phyloP scores from a whole-genome alignment of 2,888 invertebrate species.

The Nomada goodeniana region DNA sequence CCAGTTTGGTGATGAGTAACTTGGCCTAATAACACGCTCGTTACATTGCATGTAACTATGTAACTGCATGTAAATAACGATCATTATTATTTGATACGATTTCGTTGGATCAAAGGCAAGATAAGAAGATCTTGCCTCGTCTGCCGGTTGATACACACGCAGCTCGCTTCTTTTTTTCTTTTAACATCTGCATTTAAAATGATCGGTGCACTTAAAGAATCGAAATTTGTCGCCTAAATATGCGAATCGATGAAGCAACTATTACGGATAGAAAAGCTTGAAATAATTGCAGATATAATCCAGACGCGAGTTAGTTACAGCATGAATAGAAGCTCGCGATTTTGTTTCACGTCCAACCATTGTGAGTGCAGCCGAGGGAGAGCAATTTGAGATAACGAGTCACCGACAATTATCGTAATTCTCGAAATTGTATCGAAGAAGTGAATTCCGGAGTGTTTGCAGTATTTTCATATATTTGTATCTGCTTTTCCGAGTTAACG shows the following conservation, averaged over 20 bases:
- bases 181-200: background rate
- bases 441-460: background rate
- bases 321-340: background rate
- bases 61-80: constrained; percentile 3
- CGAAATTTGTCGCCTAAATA: background rate
- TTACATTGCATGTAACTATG: no score
- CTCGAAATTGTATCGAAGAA: constrained; percentile 18
- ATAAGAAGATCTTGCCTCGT: background rate
- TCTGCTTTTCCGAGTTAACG: background rate
- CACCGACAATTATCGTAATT: background rate
- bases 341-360: constrained; percentile 6
- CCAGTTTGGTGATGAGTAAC: constrained; percentile 8
- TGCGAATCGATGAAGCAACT: background rate
- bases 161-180: background rate
- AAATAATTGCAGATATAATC: background rate
- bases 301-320: constrained; percentile 12
- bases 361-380: background rate
- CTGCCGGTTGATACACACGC: background rate
- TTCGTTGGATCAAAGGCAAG: background rate
- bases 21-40: background rate
- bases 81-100: background rate
- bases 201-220: background rate
- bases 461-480: constrained; percentile 6
- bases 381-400: constrained; percentile 15
- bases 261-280: background rate